phyloP scores from a whole-genome alignment of 2,113 vertebrate genomes.

The Callospermophilus lateralis region DNA sequence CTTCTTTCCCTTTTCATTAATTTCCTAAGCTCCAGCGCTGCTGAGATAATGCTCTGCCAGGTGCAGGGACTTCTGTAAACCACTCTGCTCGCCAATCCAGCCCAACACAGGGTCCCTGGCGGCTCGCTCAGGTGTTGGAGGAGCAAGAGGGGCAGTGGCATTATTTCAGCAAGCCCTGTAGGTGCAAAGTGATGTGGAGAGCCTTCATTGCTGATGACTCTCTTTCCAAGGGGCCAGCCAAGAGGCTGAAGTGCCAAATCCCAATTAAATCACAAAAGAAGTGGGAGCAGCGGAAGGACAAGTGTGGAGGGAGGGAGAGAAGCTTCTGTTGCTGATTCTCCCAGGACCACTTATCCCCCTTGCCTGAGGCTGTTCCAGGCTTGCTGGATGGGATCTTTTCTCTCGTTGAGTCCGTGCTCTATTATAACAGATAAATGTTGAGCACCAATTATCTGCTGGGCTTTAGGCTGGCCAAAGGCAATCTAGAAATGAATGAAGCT shows the following conservation, averaged over 20 bases:
- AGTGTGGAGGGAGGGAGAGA: background rate
- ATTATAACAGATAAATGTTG: background rate
- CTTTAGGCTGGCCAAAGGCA: background rate
- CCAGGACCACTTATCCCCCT: background rate
- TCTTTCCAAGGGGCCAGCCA: conserved; percentile 56
- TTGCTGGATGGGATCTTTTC: background rate
- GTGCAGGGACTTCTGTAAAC: conserved; percentile 66
- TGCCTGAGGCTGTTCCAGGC: background rate
- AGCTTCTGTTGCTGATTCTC: background rate
- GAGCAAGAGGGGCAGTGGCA: background rate
- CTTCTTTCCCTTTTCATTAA: conserved; percentile 64
- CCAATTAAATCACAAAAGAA: conserved; percentile 62
- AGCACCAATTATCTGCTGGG: background rate
- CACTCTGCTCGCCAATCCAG: conserved; percentile 37
- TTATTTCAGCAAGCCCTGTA: background rate
- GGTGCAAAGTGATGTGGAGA: background rate
- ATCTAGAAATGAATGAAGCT: background rate
- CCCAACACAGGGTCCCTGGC: background rate
- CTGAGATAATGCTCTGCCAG: conserved; percentile 1
- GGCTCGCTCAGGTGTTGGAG: conserved; percentile 44
- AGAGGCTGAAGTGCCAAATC: conserved; percentile 44
- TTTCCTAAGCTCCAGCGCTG: conserved; percentile 30
- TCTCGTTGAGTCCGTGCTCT: background rate
- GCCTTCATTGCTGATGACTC: background rate
- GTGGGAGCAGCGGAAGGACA: conserved; percentile 32